A percentile compares a stretch with the other conserved stretches of the same genome.
Conservation (phyloP, 2,888 invertebrate genomes). For the Trachelus troglodyta region DNA sequence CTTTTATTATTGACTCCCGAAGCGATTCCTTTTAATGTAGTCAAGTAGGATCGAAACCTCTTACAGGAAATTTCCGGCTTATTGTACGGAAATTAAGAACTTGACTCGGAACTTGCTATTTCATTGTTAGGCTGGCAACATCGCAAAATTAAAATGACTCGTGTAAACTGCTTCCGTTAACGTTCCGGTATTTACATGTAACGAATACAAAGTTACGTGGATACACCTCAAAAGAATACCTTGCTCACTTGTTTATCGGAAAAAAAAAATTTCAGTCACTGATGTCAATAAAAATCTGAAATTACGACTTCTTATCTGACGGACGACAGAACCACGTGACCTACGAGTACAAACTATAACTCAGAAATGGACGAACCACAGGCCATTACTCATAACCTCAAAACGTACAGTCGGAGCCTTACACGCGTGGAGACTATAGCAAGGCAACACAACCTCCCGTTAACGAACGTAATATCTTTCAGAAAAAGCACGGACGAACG, state of each 20-base stretch:
- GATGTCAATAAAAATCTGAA: not conserved
- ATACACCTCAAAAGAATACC: not conserved
- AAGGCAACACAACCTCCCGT: not conserved
- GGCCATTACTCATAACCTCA: not conserved
- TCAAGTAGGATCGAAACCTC: not conserved
- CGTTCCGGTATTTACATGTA: not conserved
- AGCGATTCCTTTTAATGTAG: not conserved
- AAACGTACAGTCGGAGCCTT: no score
- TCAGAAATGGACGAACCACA: not conserved
- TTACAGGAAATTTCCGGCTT: not conserved
- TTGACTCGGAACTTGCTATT: not conserved
- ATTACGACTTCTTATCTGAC: not conserved
- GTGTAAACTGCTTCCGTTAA: not conserved
- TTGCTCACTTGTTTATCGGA: not conserved
- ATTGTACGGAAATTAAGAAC: not conserved
- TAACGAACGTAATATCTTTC: not conserved
- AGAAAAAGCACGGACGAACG: not conserved
- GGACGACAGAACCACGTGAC: not conserved
- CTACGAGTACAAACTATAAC: not conserved
- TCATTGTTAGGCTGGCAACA: not conserved
- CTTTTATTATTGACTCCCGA: not conserved
- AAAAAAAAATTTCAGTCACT: not conserved
- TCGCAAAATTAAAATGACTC: not conserved
- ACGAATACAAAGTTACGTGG: not conserved
- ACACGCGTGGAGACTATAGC: no score